Evolutionary conservation across 1,140 invertebrate species (phyloP), one percentile per base, ranked within the genome.

Genomic region (Diorhabda carinulata): DNA sequence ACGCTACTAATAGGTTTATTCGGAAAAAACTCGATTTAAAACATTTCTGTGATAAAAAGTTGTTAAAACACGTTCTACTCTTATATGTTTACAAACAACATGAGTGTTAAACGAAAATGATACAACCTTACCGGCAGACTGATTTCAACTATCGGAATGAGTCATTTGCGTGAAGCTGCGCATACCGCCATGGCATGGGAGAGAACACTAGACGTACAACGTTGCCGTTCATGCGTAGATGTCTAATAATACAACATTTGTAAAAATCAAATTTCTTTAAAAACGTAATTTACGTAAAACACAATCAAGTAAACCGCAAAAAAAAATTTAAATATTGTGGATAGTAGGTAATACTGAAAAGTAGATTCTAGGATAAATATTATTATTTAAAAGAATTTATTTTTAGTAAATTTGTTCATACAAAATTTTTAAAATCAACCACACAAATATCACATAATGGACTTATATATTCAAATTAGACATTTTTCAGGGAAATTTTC

Each of bases 41-140:
- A 52, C 45, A 52, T 67, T 67, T 67, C 61, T 43, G n/a, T 9
- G 43, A 25, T 5, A 59, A 64, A 59, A 64, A 44, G 42, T 59
- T 43, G 57, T 61, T 64, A 72, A 72, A 72, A 60, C 44, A 61
- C 65, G 65, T 62, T 69, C 67, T 58, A 64, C 42, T 70, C n/a
- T 66, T 68, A 72, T 70, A 72, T 70, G 71, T 72, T 72, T 72
- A 72, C 66, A 72, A 72, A 72, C 71, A 70, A 40, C 56, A 44
- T 47, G 62, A 44, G 60, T 70, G 42, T 10, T 7, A 43, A 57
- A 57, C n/a, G 3, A n/a, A 59, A 47, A 8, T 43, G 59, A 56
- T 64, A 58, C 66, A 63, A 57, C 43, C 64, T 43, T 44, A 5
- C 47, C 57, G 5, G 63, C 68, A 67, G 64, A 70, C 68, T 59